A percentile compares a stretch with the other conserved stretches of the same genome.
These are phyloP conservation scores for Thinocorus orbignyianus DNA, from an alignment of 2,113 vertebrate species.

Conservation along the genomic window DNA sequence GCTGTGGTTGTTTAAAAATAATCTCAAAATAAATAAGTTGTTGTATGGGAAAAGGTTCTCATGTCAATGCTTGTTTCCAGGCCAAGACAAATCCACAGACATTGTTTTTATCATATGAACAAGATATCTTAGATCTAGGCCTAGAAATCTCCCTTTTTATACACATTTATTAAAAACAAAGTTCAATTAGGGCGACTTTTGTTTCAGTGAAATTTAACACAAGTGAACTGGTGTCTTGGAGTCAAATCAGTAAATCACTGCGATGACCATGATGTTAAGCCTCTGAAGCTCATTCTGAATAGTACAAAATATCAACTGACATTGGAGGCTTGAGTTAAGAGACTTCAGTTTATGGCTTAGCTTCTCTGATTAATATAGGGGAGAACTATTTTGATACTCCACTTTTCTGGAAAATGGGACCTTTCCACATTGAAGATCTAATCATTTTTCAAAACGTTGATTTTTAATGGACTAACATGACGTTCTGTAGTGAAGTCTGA, in stretches of 20 bases:
- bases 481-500: background rate
- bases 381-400: background rate
- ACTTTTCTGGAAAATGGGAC: background rate
- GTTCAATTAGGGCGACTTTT: background rate
- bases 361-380: background rate
- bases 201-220: background rate
- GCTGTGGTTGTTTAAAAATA: slow-evolving; percentile 45
- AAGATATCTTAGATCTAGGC: background rate
- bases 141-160: background rate
- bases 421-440: background rate
- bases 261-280: background rate
- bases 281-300: background rate
- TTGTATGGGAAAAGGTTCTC: slow-evolving; percentile 35
- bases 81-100: slow-evolving; percentile 38
- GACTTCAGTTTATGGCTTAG: background rate
- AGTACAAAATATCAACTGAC: background rate
- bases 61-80: slow-evolving; percentile 24
- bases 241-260: background rate
- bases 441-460: background rate
- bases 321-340: background rate
- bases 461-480: background rate
- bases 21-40: slow-evolving; percentile 43
- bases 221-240: background rate
- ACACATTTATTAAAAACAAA: background rate
- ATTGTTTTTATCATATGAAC: slow-evolving; percentile 10